These are phyloP conservation scores for Sternotherus odoratus DNA, from an alignment of 2,797 vertebrate species.

Conservation along the genomic window DNA sequence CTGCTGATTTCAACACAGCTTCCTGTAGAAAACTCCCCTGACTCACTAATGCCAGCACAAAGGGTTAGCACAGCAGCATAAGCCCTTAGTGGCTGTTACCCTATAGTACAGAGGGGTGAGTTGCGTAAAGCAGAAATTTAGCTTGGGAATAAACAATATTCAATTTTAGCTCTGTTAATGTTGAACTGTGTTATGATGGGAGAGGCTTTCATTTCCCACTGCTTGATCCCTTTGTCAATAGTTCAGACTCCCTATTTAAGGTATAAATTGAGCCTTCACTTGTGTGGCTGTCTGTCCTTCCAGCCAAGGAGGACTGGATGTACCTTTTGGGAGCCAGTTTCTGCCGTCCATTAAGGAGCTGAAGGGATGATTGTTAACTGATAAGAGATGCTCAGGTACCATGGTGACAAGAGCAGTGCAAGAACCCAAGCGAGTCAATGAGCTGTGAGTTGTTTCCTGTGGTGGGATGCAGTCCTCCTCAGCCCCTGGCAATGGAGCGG, in stretches of 20 bases:
- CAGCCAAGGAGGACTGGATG: background rate
- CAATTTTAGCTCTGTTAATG: background rate
- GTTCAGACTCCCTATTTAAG: background rate
- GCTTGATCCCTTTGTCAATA: background rate
- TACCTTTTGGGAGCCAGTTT: background rate
- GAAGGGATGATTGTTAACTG: background rate
- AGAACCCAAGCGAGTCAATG: background rate
- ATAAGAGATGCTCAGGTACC: background rate
- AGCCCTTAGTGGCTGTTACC: background rate
- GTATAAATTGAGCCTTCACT: background rate
- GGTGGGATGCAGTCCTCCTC: background rate
- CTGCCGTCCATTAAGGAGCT: background rate
- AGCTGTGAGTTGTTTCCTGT: background rate
- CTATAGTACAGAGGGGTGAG: background rate
- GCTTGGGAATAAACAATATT: background rate
- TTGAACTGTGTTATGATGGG: background rate
- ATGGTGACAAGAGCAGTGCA: background rate
- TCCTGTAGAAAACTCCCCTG: background rate
- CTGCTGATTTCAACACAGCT: background rate
- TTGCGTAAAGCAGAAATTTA: background rate
- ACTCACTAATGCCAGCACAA: background rate
- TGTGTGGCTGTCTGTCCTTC: background rate
- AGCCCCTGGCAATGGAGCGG: background rate
- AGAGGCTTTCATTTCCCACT: background rate
- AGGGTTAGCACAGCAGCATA: background rate